phyloP scores from a whole-genome alignment of 2,888 invertebrate genomes.

The Eugnorisma glareosa region DNA sequence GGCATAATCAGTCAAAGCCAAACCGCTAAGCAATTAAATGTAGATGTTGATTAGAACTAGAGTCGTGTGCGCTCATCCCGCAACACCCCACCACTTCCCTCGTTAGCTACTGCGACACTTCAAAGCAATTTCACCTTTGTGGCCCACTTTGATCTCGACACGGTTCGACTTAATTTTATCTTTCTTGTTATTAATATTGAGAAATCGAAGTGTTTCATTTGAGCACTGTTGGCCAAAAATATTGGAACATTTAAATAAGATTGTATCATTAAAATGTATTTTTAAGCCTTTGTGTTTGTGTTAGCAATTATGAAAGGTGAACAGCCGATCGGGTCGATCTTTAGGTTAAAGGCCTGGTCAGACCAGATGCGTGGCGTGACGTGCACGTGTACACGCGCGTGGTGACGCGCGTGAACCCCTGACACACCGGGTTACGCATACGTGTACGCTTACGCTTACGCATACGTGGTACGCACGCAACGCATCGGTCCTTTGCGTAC shows the following conservation, averaged over 20 bases:
- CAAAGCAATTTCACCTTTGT: conserved; percentile 85
- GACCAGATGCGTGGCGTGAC: no score
- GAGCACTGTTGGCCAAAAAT: conserved; percentile 60
- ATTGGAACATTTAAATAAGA: conserved; percentile 9
- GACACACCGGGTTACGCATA: no score
- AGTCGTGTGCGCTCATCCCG: conserved; percentile 68
- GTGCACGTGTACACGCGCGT: no score
- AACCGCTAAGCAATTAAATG: conserved; percentile 76
- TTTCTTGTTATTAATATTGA: conserved; percentile 83
- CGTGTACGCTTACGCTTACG: no score
- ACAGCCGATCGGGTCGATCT: no score
- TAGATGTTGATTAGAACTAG: conserved; percentile 72
- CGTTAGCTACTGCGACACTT: conserved; percentile 78
- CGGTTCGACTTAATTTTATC: conserved; percentile 81
- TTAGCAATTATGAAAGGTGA: no score
- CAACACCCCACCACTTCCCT: conserved; percentile 64
- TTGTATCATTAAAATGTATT: background rate
- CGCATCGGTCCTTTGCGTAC: no score
- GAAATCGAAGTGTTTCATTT: conserved; percentile 74
- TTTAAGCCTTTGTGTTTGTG: no score
- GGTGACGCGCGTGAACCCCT: no score
- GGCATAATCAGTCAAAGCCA: conserved; percentile 70
- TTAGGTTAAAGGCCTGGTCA: no score
- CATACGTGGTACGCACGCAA: no score
- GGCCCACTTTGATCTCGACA: conserved; percentile 82